Conservation (phyloP, 2,113 vertebrate species). For the Carassius carassius region DNA sequence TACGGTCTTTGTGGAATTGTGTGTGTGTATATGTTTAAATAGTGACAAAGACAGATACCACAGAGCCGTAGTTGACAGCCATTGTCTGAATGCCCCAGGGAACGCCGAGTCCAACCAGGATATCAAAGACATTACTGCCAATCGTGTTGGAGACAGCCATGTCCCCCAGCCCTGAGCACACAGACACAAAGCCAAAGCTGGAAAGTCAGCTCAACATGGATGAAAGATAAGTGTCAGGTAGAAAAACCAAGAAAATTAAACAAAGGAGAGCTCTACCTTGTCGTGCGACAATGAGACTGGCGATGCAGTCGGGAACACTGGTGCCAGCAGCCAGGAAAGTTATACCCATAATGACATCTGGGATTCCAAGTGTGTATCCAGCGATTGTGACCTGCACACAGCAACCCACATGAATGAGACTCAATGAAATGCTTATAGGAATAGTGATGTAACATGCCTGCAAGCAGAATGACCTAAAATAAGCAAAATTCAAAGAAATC, state of each 20-base stretch:
- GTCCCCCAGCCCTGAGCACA: constrained; percentile 81
- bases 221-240: neutral
- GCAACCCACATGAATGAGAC: constrained; percentile 4
- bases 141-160: constrained; percentile 90
- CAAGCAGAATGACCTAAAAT: neutral
- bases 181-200: constrained; percentile 2
- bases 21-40: neutral
- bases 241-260: neutral
- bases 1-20: neutral
- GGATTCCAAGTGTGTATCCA: constrained; percentile 88
- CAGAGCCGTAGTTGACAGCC: constrained; percentile 79
- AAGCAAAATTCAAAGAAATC: neutral
- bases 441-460: neutral
- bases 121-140: constrained; percentile 90
- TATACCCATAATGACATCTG: constrained; percentile 92
- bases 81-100: constrained; percentile 89
- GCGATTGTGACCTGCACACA: constrained; percentile 84
- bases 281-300: constrained; percentile 87
- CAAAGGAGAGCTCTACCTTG: constrained; percentile 76
- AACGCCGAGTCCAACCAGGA: constrained; percentile 85
- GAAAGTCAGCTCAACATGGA: neutral
- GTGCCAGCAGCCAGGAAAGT: constrained; percentile 90
- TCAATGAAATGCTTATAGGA: neutral
- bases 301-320: constrained; percentile 90
- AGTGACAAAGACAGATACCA: constrained; percentile 65